Evolutionary conservation across 2,888 invertebrate species (phyloP), one percentile per base, ranked within the genome.

Genomic region (Drosophila demipolita): DNA sequence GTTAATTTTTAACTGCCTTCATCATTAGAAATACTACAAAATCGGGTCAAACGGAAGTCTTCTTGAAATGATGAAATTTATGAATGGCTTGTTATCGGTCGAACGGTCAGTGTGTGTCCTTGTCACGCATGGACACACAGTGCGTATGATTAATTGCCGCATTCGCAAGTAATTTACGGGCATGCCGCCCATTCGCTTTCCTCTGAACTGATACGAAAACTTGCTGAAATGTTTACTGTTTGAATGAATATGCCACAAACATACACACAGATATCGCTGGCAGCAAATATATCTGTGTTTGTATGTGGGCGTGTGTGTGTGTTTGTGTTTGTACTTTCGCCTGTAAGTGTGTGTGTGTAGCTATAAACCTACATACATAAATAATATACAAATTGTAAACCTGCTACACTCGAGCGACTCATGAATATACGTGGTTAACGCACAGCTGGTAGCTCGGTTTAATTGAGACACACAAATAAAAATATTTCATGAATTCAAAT

Each of bases 101-200:
- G 15, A 29, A 5, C 3, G 26, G 26, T 29, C 26, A 26, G 36
- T 6, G 29, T n/a, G 7, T 73, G 63, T 55, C 75, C 81, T 64
- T 78, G 63, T 60, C 63, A 66, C 58, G 68, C 64, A 40, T 60
- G 58, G 72, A 57, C 71, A 72, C 66, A 87, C 87, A 78, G 64
- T 69, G 83, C 79, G 82, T 89, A 89, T 89, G 83, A 78, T 87
- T 87, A 83, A 89, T 84, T 69, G 71, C 61, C 61, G 20, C 49
- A 49, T 66, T 54, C 55, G 57, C 45, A 60, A 49, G 67, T 78
- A 55, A 78, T 78, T 73, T 77, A 65, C 72, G 61, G 48, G 17
- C 9, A 29, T 6, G 6, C 33, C 38, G 53, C 33, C 53, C 52
- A 26, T 23, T 32, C 50, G 50, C 61, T 52, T 26, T 5, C 35